A percentile compares a stretch with the other conserved stretches of the same genome.
These are phyloP conservation scores for Euura saliciscinereae DNA, from an alignment of 1,140 invertebrate species.

Conservation along the genomic window DNA sequence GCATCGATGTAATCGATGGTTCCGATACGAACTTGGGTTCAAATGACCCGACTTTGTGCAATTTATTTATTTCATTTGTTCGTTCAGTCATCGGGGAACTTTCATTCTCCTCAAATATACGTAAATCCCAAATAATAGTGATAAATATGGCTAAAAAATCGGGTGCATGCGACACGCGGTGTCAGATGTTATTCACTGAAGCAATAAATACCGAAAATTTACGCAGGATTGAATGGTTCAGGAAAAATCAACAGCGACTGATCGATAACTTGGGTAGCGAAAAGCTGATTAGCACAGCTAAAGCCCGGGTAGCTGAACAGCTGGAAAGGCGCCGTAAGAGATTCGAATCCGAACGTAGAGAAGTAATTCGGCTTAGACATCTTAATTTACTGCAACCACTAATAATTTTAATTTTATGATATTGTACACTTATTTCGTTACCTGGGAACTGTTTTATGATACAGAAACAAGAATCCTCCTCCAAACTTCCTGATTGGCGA, in stretches of 20 bases:
- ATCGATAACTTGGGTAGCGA: slow-evolving; percentile 34
- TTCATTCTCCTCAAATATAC: no score
- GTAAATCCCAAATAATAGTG: no score
- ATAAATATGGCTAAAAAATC: not conserved
- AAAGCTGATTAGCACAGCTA: slow-evolving; percentile 16
- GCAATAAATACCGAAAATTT: slow-evolving; percentile 35
- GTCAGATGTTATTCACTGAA: slow-evolving; percentile 35
- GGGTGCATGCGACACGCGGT: slow-evolving; percentile 35
- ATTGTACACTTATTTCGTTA: no score
- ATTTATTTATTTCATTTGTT: no score
- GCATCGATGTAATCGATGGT: no score
- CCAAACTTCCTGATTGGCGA: slow-evolving; percentile 31
- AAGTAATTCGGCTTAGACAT: not conserved
- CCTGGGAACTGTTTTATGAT: no score
- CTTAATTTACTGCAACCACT: not conserved
- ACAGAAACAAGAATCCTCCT: not conserved
- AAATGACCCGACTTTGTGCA: no score
- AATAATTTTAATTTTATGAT: no score
- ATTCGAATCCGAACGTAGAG: not conserved
- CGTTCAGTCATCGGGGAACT: no score
- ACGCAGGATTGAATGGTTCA: slow-evolving; percentile 40
- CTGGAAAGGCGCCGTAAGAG: slow-evolving; percentile 10
- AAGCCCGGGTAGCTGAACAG: slow-evolving; percentile 15
- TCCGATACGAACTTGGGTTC: no score
- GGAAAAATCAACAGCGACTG: slow-evolving; percentile 40